These are phyloP conservation scores for Ormyrus thymus DNA, from an alignment of 2,888 invertebrate species.

Conservation along the genomic window DNA sequence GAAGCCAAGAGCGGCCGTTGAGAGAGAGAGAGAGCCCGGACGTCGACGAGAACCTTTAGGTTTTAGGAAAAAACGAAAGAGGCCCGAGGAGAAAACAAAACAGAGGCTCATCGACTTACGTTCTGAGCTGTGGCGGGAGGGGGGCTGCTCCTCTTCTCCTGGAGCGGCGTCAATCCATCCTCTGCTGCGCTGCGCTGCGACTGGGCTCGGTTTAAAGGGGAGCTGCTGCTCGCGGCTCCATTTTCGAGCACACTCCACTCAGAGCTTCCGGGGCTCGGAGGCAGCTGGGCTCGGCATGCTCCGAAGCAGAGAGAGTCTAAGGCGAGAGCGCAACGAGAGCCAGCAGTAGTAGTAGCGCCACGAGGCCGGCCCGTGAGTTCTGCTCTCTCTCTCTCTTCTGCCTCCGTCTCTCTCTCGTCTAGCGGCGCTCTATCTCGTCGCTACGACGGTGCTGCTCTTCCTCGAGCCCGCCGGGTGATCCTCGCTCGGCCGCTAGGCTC, in stretches of 20 bases:
- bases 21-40: conserved; percentile 6
- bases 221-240: conserved; percentile 55
- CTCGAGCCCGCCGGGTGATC: conserved; percentile 50
- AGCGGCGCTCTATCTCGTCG: no score
- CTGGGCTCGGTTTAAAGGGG: no score
- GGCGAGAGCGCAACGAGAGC: not conserved
- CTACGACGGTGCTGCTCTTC: conserved; percentile 61
- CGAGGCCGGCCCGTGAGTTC: conserved; percentile 69
- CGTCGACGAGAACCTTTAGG: not conserved
- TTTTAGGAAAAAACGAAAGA: no score
- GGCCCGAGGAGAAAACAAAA: no score
- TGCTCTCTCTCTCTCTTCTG: conserved; percentile 59
- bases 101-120: no score
- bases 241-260: conserved; percentile 43
- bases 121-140: no score
- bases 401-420: conserved; percentile 57
- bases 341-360: conserved; percentile 57
- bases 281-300: conserved; percentile 59
- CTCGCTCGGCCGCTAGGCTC: not conserved
- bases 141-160: no score
- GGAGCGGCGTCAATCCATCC: no score
- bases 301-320: not conserved
- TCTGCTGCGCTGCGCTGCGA: no score
- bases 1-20: conserved; percentile 1
- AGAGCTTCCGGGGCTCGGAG: conserved; percentile 3